These are phyloP conservation scores for Drosophila limbata DNA, from an alignment of 2,888 invertebrate genomes.

Conservation along the genomic window DNA sequence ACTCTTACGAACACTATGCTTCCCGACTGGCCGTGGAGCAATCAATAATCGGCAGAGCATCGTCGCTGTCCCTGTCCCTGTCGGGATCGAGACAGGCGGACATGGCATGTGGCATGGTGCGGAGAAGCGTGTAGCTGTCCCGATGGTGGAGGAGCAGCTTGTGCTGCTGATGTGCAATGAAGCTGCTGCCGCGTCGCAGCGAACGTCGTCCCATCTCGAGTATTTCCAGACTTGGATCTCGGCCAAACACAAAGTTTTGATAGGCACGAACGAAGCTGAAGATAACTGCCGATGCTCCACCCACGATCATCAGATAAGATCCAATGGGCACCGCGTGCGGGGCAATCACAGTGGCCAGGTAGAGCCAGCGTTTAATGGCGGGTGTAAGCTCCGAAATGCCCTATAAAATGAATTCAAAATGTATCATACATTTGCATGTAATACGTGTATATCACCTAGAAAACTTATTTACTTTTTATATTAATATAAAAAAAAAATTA, in stretches of 20 bases:
- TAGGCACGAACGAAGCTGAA: slow-evolving; percentile 90
- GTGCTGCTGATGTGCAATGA: slow-evolving; percentile 84
- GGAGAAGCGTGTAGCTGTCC: slow-evolving; percentile 84
- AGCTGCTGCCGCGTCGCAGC: slow-evolving; percentile 87
- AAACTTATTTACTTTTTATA: too few species aligned
- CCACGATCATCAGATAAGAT: slow-evolving; percentile 90
- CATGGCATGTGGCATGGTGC: slow-evolving; percentile 71
- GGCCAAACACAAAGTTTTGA: slow-evolving; percentile 90
- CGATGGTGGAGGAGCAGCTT: slow-evolving; percentile 76
- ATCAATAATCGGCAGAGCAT: slow-evolving; percentile 75
- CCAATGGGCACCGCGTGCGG: slow-evolving; percentile 90
- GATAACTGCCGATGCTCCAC: slow-evolving; percentile 89
- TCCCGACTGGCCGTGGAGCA: slow-evolving; percentile 41
- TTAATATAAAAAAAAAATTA: not conserved
- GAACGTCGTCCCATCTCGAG: slow-evolving; percentile 92
- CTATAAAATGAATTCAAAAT: slow-evolving; percentile 82
- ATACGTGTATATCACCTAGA: not conserved
- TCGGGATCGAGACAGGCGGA: slow-evolving; percentile 62
- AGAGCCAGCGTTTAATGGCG: slow-evolving; percentile 92
- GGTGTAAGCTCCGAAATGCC: slow-evolving; percentile 92
- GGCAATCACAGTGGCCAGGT: slow-evolving; percentile 91
- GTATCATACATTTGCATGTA: not conserved
- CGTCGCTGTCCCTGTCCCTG: slow-evolving; percentile 64
- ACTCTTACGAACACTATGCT: slow-evolving; percentile 37
- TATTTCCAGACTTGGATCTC: slow-evolving; percentile 89